Base-by-base conservation (phyloP, 1,140 invertebrate species). In the Charaxes varanes region DNA sequence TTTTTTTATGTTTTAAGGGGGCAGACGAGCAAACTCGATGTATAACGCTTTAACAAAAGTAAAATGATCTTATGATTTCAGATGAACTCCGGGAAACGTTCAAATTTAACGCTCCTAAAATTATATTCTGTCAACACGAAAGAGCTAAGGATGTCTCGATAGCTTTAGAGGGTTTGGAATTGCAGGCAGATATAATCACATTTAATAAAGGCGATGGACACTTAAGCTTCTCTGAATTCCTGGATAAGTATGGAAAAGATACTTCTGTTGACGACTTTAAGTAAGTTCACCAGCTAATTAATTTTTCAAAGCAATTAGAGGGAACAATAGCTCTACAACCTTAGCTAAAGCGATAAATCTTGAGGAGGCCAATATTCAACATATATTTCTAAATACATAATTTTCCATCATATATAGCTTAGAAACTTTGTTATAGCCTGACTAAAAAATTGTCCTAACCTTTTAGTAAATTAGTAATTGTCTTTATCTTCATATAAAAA, bases 111-210 rank as follows among this genome's bases (percentile, higher is more conserved):
- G n/a, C 24, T 16, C 69, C 69, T 0, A 62, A 58, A 15, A 35
- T 70, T 7, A 45, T 63, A 15, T 61, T 73, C 18, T 73, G 69
- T 8, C 53, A 66, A 47, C 49, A 13, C 4, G 48, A 63, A 6
- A 60, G 26, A 43, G 24, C 22, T 3, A 6, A 30, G 4, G 42
- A 54, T 14, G 36, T 62, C 11, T 7, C 42, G 17, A 15, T 4
- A 24, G 54, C 56, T 4, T 11, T 62, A n/a, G 15, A 42, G 21
- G 33, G 41, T 7, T 22, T 58, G 4, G 18, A 57, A 11, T 18
- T 51, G 4, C 23, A 50, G 1, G 15, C 48, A 1, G 27, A 41
- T 19, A 47, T 72, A 4, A 21, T 66, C 6, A 61, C 64, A 14
- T 68, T 72, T 27, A 46, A 62, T 21, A 15, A 54, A 28, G 36